Evolutionary conservation across 1,140 invertebrate genomes (phyloP), one percentile per base, ranked within the genome.

Genomic region (Eumaeus atala): DNA sequence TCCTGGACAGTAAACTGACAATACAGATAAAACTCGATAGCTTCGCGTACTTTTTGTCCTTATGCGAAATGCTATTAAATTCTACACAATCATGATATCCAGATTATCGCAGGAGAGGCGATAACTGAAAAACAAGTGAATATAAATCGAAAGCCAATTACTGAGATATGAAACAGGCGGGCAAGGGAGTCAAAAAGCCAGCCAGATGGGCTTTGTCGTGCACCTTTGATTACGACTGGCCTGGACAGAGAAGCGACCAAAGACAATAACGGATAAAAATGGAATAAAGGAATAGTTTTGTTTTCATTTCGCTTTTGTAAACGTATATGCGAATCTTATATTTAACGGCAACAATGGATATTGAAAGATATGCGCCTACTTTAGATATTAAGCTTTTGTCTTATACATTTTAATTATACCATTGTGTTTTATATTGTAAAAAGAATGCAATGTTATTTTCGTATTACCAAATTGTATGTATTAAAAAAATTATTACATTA

Each of bases 121-220:
- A 18, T 54, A 67, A 61, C 42, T 51, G 44, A 55, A 56, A 66
- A 61, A 58, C 47, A 65, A 61, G 37, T 38, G 49, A 63, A 71
- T 69, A 64, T 64, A 75, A 75, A 77, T 77, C 67, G 72, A 80
- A 80, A 77, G 73, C 66, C 77, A 80, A 80, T 80, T 80, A 77
- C 62, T 65, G 66, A 72, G 70, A 72, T 72, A 74, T 75, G 70
- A 70, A 76, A 71, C 66, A 77, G 64, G 60, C 54, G 56, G 54
- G 61, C 63, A 70, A 72, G 77, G 73, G 69, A 66, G 62, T 70
- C 71, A 72, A 72, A 78, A 76, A 77, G 69, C 64, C 66, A 62
- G 66, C 40, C 40, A 68, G 66, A 73, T 67, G 61, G 65, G 66
- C 76, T 76, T 76, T 79, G 74, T 77, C 63, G 62, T 69, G 65